Percentiles rank a stretch among this genome's conserved stretches.
phyloP scores from a whole-genome alignment of 2,888 invertebrate species.

The Callosobruchus maculatus region DNA sequence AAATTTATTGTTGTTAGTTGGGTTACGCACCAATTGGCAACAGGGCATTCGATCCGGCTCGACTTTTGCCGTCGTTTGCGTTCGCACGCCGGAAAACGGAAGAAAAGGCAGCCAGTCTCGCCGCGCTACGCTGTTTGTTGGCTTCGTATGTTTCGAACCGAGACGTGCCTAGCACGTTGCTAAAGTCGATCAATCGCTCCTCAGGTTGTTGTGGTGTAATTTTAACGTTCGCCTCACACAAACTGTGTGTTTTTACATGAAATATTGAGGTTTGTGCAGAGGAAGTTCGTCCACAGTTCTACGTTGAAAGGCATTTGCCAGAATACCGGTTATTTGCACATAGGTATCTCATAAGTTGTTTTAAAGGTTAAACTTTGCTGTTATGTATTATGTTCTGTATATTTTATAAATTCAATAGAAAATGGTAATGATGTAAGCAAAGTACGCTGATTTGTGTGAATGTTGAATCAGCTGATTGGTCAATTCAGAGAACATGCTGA shows the following conservation, averaged over 20 bases:
- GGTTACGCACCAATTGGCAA: no score
- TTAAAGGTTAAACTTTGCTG: no score
- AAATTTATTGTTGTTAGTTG: no score
- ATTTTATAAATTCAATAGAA: constrained; percentile 56
- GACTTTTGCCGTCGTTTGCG: neutral
- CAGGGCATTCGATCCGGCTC: no score
- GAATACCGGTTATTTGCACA: neutral
- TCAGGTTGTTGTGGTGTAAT: neutral
- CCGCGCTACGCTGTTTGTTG: neutral
- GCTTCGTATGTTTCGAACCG: neutral
- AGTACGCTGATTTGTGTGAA: no score
- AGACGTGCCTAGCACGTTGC: neutral
- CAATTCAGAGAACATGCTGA: no score
- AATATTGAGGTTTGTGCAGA: neutral
- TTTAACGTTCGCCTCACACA: neutral
- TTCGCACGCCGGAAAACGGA: neutral
- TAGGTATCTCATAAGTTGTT: no score
- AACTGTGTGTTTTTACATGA: neutral
- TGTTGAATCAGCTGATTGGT: no score
- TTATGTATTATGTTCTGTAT: no score
- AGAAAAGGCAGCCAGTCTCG: no score
- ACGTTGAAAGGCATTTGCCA: neutral
- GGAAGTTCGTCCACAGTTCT: neutral
- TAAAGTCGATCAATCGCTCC: neutral
- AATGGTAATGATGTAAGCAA: constrained; percentile 58